Conservation (phyloP, 1,140 invertebrate genomes). For the Ericerus pela region DNA sequence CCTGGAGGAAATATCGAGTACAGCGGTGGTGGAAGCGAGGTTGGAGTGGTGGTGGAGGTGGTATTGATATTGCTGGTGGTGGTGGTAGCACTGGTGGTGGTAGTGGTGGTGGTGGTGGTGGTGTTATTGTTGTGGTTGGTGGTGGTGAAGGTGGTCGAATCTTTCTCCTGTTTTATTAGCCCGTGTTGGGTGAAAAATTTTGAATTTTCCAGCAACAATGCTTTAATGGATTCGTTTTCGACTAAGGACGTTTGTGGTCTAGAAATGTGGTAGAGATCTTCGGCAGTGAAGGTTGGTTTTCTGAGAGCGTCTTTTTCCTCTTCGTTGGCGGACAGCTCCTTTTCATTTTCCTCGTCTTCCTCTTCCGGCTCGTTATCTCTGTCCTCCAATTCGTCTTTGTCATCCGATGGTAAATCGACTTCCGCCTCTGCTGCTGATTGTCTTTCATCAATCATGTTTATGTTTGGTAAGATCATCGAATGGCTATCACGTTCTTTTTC, state of each 20-base stretch:
- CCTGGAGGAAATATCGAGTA: constrained; percentile 16
- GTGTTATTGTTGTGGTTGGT: neutral
- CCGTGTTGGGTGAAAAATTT: constrained; percentile 22
- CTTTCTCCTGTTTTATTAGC: constrained; percentile 18
- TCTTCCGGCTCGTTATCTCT: constrained; percentile 38
- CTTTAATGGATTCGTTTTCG: constrained; percentile 39
- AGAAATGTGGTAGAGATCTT: constrained; percentile 43
- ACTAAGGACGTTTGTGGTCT: constrained; percentile 31
- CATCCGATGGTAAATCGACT: constrained; percentile 10
- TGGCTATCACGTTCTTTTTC: constrained; percentile 46
- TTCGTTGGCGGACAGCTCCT: constrained; percentile 44
- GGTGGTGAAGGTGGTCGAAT: neutral
- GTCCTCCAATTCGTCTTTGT: constrained; percentile 28
- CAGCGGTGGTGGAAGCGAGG: constrained; percentile 8
- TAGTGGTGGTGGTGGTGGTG: neutral
- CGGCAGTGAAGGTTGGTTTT: constrained; percentile 39
- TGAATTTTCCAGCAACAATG: constrained; percentile 37
- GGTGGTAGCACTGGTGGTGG: neutral
- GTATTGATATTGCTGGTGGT: neutral
- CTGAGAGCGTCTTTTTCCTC: constrained; percentile 47
- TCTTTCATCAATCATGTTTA: constrained; percentile 3
- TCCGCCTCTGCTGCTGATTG: constrained; percentile 13
- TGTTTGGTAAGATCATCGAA: neutral
- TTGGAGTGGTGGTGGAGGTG: neutral
- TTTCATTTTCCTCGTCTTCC: constrained; percentile 32